Evolutionary conservation across 1,140 invertebrate species (phyloP).

Genomic region (Ctenoplectra terminalis): DNA sequence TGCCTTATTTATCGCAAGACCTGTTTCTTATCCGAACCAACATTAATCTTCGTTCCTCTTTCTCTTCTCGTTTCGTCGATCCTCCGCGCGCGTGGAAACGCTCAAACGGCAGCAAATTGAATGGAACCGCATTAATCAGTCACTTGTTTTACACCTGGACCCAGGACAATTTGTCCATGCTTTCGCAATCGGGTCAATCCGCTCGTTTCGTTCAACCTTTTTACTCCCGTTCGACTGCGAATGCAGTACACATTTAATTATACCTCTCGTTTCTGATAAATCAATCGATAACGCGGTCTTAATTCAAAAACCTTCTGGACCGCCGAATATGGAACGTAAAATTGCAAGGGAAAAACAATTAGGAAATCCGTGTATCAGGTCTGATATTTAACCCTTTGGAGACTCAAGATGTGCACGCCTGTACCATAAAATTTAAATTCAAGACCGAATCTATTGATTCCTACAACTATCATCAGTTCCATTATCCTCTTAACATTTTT

Average conservation of each 20-base stretch:
- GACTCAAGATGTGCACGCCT: too few species aligned
- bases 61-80: background rate
- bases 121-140: constrained; percentile 53
- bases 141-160: constrained; percentile 44
- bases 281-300: background rate
- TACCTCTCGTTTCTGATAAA: background rate
- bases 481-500: too few species aligned
- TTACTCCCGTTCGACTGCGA: background rate
- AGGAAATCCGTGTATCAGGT: too few species aligned
- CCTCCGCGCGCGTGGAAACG: background rate
- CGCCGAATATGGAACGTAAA: background rate
- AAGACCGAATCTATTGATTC: too few species aligned
- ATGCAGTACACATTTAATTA: background rate
- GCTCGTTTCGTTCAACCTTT: background rate
- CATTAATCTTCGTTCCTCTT: constrained; percentile 53
- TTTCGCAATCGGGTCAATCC: constrained; percentile 38
- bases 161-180: constrained; percentile 48
- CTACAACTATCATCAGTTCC: too few species aligned
- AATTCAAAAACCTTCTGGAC: background rate
- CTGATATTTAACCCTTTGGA: too few species aligned
- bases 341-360: too few species aligned
- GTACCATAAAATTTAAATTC: too few species aligned
- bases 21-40: constrained; percentile 32
- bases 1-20: constrained; percentile 26
- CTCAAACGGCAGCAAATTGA: constrained; percentile 52